Evolutionary conservation across 2,113 vertebrate species (phyloP).

Genomic region (Fulica atra): DNA sequence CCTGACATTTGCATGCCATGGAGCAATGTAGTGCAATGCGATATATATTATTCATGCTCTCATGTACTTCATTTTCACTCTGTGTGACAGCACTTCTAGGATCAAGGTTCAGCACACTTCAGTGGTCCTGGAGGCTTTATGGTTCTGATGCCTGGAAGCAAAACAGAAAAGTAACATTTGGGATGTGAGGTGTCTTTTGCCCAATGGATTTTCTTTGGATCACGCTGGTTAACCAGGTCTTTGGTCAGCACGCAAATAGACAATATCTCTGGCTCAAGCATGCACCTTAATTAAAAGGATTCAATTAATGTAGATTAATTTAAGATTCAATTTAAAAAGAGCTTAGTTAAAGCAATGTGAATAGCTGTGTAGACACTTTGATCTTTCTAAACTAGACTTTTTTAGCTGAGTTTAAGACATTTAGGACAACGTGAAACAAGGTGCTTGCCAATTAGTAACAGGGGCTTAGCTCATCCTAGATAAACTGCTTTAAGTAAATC

Average conservation of each 20-base stretch:
- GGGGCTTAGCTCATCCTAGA: slow-evolving; percentile 44
- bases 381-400: slow-evolving; percentile 43
- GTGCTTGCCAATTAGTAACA: slow-evolving; percentile 60
- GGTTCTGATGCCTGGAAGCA: slow-evolving; percentile 42
- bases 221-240: not conserved
- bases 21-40: slow-evolving; percentile 53
- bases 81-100: slow-evolving; percentile 61
- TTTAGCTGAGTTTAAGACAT: slow-evolving; percentile 63
- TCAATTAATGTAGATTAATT: slow-evolving; percentile 49
- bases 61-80: slow-evolving; percentile 61
- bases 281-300: slow-evolving; percentile 40
- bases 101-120: slow-evolving; percentile 66
- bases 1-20: slow-evolving; percentile 62
- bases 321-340: slow-evolving; percentile 37
- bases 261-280: not conserved
- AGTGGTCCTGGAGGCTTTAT: slow-evolving; percentile 55
- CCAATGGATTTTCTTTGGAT: not conserved
- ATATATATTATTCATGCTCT: slow-evolving; percentile 66
- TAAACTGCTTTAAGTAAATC: slow-evolving; percentile 67
- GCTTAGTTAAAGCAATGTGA: slow-evolving; percentile 28
- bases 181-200: not conserved
- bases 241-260: slow-evolving; percentile 21
- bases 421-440: slow-evolving; percentile 48
- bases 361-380: slow-evolving; percentile 40
- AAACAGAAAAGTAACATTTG: slow-evolving; percentile 33